Evolutionary conservation across 2,113 vertebrate species (phyloP).

Genomic region (Dromaius novaehollandiae): DNA sequence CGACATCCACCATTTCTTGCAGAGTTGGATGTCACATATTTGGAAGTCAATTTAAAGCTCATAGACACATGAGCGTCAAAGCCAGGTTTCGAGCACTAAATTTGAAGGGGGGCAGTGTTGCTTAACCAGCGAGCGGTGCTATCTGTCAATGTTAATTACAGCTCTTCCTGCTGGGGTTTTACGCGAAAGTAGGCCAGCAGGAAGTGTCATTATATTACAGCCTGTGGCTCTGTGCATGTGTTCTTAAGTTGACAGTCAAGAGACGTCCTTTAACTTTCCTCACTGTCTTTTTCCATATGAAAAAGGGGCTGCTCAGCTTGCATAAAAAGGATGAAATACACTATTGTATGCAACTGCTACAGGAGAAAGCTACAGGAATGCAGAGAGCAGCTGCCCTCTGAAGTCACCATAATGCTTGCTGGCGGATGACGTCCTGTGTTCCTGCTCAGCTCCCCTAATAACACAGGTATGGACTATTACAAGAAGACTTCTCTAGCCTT

Average conservation of each 20-base stretch:
- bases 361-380: neutral
- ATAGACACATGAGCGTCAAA: neutral
- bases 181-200: slow-evolving; percentile 58
- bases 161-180: slow-evolving; percentile 24
- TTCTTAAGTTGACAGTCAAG: slow-evolving; percentile 30
- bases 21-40: neutral
- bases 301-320: neutral
- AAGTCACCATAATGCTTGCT: neutral
- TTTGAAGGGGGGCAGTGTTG: slow-evolving; percentile 17
- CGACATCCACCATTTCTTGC: neutral
- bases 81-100: neutral
- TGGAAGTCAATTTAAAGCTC: neutral
- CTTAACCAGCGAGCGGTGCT: neutral
- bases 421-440: neutral
- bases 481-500: neutral
- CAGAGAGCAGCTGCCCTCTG: neutral
- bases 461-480: neutral
- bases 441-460: neutral
- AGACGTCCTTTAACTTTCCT: slow-evolving; percentile 20
- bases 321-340: neutral
- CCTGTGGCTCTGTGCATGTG: slow-evolving; percentile 38
- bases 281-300: neutral
- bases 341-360: neutral
- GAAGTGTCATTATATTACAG: slow-evolving; percentile 62
- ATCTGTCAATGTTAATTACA: slow-evolving; percentile 37